Evolutionary conservation across 35 echinoderm and acorn worm genomes (phyloP), one percentile per base, ranked within the genome.

Genomic region (Holothuria glaberrima): DNA sequence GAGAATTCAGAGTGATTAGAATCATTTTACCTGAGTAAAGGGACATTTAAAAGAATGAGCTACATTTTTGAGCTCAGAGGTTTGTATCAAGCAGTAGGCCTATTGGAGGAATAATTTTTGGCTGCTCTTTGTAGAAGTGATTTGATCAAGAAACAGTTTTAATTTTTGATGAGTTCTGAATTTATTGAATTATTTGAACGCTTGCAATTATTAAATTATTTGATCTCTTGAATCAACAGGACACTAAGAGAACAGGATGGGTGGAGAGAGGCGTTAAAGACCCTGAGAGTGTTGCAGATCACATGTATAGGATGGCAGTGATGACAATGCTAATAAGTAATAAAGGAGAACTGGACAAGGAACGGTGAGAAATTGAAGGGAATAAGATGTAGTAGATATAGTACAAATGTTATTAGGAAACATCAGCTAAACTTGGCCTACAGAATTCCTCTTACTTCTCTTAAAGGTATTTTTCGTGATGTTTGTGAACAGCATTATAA

Each of bases 251-350:
- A 57, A 91, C 92, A 91, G 95, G 95, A 48, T 97, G 95, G 95
- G 86, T 94, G 0, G 71, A 65, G 12, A 81, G 30, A 41, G 35
- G 76, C 19, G 89, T 94, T 5, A 56, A 68, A 27, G 63, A 91
- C 16, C 89, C 89, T 69, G 95, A 97, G 69, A 97, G 95, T 94
- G 95, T 97, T 46, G 87, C 95, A 30, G 95, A 97, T 44, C 95
- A 97, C 79, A 97, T 97, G 95, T 97, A 97, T 34, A 67, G 93
- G 38, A 97, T 97, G 95, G 89, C 95, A 57, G 86, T 97, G 48
- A 92, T 97, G 90, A 90, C 92, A 27, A 94, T 97, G 92, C 68
- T 97, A 5, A 90, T 94, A 82, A 57, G 77, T 63, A 78, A 90
- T 26, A 76, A 91, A 38, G 63, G 67, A 25, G 74, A 45, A 30